Conservation (phyloP, 2,797 vertebrate genomes). For the Apogon hyalosoma region DNA sequence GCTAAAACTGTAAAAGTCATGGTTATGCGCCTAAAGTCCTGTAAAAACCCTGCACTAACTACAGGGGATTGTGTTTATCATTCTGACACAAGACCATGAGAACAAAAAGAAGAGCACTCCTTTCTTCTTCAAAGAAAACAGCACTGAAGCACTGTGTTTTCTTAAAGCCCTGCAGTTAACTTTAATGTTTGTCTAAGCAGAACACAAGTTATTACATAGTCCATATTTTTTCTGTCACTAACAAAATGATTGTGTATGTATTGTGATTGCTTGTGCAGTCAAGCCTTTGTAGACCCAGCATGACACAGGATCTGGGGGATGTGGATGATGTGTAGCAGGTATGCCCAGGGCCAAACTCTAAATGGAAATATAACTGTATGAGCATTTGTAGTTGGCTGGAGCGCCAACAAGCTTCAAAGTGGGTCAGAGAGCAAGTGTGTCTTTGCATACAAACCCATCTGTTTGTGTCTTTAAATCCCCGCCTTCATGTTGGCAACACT, state of each 20-base stretch:
- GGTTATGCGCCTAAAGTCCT: conserved; percentile 10
- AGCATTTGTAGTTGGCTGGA: conserved; percentile 54
- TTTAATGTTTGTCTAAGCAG: conserved; percentile 58
- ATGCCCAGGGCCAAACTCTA: conserved; percentile 65
- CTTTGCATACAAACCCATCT: conserved; percentile 19
- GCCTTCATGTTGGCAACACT: no score
- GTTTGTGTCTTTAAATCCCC: conserved; percentile 1
- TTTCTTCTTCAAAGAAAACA: conserved; percentile 39
- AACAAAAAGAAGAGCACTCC: neutral
- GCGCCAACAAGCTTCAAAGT: conserved; percentile 63
- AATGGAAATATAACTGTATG: conserved; percentile 61
- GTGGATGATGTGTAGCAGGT: conserved; percentile 45
- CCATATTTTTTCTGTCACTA: conserved; percentile 39
- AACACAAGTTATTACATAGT: conserved; percentile 37
- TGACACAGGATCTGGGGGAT: conserved; percentile 66
- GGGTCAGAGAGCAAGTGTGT: conserved; percentile 62
- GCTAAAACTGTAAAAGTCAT: no score
- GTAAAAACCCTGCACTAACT: conserved; percentile 4
- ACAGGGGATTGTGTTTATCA: conserved; percentile 33
- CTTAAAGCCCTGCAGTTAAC: conserved; percentile 35
- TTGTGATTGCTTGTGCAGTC: conserved; percentile 68
- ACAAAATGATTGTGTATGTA: conserved; percentile 28
- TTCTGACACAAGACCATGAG: conserved; percentile 21
- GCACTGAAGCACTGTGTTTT: conserved; percentile 28
- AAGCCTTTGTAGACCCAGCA: conserved; percentile 54